A percentile compares a stretch with the other conserved stretches of the same genome.
Conservation (phyloP, 2,888 invertebrate species). For the Pheosia tremula region DNA sequence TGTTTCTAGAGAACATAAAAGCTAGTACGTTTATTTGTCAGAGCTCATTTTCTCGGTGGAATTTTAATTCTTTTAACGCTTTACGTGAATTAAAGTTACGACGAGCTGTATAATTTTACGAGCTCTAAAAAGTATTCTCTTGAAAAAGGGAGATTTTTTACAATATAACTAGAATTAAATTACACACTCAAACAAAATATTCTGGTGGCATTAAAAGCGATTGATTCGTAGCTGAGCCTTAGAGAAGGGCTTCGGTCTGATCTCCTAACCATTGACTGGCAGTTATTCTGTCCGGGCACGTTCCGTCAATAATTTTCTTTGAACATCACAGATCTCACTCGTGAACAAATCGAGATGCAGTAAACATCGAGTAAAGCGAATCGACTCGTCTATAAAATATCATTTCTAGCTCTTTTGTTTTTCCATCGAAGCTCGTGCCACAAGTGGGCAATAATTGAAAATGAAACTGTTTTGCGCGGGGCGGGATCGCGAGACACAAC, state of each 20-base stretch:
- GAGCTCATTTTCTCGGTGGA: constrained; percentile 70
- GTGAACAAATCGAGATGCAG: constrained; percentile 78
- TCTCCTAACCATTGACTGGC: constrained; percentile 51
- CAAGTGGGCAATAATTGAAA: constrained; percentile 85
- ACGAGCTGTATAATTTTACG: constrained; percentile 69
- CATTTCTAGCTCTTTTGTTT: constrained; percentile 81
- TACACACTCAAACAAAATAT: constrained; percentile 48
- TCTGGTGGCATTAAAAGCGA: constrained; percentile 53
- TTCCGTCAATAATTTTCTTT: constrained; percentile 81
- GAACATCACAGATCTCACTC: constrained; percentile 77
- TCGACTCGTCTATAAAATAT: constrained; percentile 82
- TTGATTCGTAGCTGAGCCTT: constrained; percentile 52
- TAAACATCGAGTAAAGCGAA: constrained; percentile 80
- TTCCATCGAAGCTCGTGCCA: constrained; percentile 79
- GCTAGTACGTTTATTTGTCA: constrained; percentile 72
- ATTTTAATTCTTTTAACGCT: constrained; percentile 74
- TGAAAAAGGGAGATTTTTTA: constrained; percentile 52
- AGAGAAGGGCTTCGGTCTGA: constrained; percentile 53
- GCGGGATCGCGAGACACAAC: constrained; percentile 78
- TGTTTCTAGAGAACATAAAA: constrained; percentile 53
- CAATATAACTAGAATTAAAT: constrained; percentile 43
- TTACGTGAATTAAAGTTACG: constrained; percentile 70
- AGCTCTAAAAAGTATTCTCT: constrained; percentile 59
- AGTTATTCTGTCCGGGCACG: constrained; percentile 72
- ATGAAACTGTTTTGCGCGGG: constrained; percentile 80